Base-by-base conservation (phyloP, 2,888 invertebrate species). In the Leptodirus hochenwartii region DNA sequence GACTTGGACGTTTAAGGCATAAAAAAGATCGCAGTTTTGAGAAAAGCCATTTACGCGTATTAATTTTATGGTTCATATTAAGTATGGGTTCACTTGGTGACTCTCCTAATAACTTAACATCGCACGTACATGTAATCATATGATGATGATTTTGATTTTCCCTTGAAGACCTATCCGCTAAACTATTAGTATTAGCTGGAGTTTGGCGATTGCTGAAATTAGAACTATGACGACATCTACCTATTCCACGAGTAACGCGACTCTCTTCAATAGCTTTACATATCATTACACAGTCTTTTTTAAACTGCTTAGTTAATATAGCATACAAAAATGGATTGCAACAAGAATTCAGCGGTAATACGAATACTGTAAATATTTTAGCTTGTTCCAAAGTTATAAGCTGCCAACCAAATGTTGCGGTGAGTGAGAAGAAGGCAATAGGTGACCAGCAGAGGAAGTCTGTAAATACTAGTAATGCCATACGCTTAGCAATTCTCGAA, bases 371-470 rank as follows among this genome's bases (percentile, higher is more conserved):
- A 52, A 85, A 88, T 41, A 85, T 77, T 62, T 96, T 96, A 26
- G 95, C 93, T 57, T 90, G 85, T 51, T 93, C 91, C 35, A 96
- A 63, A 2, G 85, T 82, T 15, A 96, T 82, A 27, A 95, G 62
- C 36, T 84, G 87, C 39, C 79, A 61, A 6, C 93, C 93, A 51
- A 90, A 84, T 5, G 90, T 81, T 11, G 95, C 91, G 0, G 91
- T 88, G 20, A 95, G 62, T 4, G 91, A 82, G 53, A 90, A 87
- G 57, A 95, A 88, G 2, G 95, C 88, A 38, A 95, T 91, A 0
- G 96, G 96, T 3, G 91, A 87, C 95, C 95, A 96, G 60, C 95
- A 96, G 26, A 93, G 63, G 49, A 96, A 88, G 55, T 96, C 95
- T 0, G 95, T 96, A 54, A 93, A 91, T 3, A 96, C 93, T 32